Evolutionary conservation across 2,888 invertebrate genomes (phyloP).

Genomic region (Harpagoxenus sublaevis): DNA sequence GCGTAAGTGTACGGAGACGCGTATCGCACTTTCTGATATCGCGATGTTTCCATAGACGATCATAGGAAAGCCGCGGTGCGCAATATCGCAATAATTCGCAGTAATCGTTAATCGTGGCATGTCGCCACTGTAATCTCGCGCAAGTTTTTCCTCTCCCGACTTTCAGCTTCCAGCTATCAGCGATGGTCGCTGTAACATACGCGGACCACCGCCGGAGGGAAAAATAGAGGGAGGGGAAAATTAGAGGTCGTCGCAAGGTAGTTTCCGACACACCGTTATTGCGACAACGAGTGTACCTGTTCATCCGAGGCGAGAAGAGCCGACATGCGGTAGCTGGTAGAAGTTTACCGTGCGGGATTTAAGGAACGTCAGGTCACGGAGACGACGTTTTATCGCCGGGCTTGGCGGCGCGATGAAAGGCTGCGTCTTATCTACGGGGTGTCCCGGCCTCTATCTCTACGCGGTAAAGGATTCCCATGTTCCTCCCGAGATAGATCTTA

Average conservation of each 20-base stretch:
- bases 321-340: conserved; percentile 69
- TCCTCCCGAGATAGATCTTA: conserved; percentile 84
- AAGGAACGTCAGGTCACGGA: conserved; percentile 76
- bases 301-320: conserved; percentile 70
- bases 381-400: conserved; percentile 80
- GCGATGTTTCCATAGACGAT: not conserved
- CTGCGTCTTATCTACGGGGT: conserved; percentile 81
- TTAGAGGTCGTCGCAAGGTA: not conserved
- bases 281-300: conserved; percentile 18
- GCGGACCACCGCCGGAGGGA: not conserved
- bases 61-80: not conserved
- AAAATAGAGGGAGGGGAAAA: not conserved
- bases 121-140: conserved; percentile 1
- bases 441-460: conserved; percentile 81
- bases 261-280: conserved; percentile 35
- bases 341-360: conserved; percentile 69
- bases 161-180: not conserved
- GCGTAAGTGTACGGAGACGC: not conserved
- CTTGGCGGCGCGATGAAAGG: conserved; percentile 83
- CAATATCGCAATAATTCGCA: not conserved
- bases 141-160: not conserved
- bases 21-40: not conserved
- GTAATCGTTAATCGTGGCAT: not conserved
- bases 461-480: conserved; percentile 86
- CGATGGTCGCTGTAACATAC: not conserved